Evolutionary conservation across 1,140 invertebrate species (phyloP), one percentile per base, ranked within the genome.

Genomic region (Monochamus saltuarius): DNA sequence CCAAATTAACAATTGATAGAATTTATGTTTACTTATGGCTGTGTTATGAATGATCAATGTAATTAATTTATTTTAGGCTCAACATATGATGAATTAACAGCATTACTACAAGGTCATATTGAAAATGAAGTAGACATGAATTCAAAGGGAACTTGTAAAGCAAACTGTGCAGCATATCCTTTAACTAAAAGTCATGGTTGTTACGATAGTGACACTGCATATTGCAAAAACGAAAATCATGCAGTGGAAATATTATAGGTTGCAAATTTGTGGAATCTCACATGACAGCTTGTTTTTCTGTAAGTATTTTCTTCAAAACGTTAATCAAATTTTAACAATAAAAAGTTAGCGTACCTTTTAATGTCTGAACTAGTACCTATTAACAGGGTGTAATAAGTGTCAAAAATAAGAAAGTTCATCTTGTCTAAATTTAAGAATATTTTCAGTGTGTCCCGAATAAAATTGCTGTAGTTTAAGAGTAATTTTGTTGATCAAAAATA

Each of bases 51-150:
- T n/a, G n/a, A n/a, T n/a, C n/a, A n/a, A n/a, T 38, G 37, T 38
- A 8, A n/a, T 38, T 38, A 8, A n/a, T 6, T 29, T 69, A 35
- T 74, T 67, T 14, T 59, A 83, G 84, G 84, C 4, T 76, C 81
- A 64, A 93, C 89, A 0, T 94, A 87, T 68, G 83, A 85, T 4
- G 82, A 90, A 72, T 78, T 95, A 16, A 92, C 88, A 0, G 82
- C 88, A 47, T 73, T 94, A 0, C 81, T 94, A 6, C 91, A 93
- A 80, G 91, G 91, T 1, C 92, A 89, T 69, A 83, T 95, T 22
- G 87, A 91, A 61, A 94, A 95, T 75, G 91, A 94, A 73, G 89
- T 91, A 9, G 89, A 93, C 71, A 77, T 95, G 77, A 93, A 92
- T 72, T 61, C 69, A 0, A 80, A 84, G 1, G 77, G 78, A 7